A percentile compares a stretch with the other conserved stretches of the same genome.
These are phyloP conservation scores for Lithodes maja DNA, from an alignment of 2,888 invertebrate genomes.

Conservation along the genomic window DNA sequence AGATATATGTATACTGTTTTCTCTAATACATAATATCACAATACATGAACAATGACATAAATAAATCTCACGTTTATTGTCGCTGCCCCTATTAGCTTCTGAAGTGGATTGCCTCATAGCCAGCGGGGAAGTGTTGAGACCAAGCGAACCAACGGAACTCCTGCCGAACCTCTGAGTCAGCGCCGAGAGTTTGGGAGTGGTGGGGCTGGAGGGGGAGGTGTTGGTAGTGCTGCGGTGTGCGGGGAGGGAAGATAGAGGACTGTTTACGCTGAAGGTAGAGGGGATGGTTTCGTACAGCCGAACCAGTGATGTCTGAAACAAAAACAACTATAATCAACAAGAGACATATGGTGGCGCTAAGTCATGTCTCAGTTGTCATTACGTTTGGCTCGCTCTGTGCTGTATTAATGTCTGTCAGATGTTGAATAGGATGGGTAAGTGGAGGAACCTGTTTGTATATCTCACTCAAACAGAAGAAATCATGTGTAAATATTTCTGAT, in stretches of 20 bases:
- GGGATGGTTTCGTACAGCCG: constrained; percentile 67
- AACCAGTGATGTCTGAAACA: constrained; percentile 61
- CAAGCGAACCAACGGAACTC: neutral
- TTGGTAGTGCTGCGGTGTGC: constrained; percentile 1
- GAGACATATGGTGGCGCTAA: too few relatives aligned
- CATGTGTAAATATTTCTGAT: too few relatives aligned
- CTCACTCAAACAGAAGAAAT: too few relatives aligned
- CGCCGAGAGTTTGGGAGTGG: constrained; percentile 36
- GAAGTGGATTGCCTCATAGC: constrained; percentile 17
- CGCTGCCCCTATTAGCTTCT: neutral
- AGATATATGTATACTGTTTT: too few relatives aligned
- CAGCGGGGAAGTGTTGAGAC: neutral
- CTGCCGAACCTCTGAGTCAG: constrained; percentile 58
- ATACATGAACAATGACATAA: too few relatives aligned
- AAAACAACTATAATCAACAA: neutral
- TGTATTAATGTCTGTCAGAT: too few relatives aligned
- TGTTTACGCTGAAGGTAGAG: constrained; percentile 47
- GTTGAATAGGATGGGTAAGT: too few relatives aligned
- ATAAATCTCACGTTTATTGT: constrained; percentile 45
- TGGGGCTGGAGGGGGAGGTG: neutral
- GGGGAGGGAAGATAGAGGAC: constrained; percentile 32
- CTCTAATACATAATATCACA: too few relatives aligned
- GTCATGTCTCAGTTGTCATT: too few relatives aligned
- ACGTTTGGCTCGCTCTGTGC: too few relatives aligned
- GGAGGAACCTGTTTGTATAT: too few relatives aligned